Evolutionary conservation across 2,888 invertebrate genomes (phyloP), one percentile per base, ranked within the genome.

Genomic region (Synanthedon formicaeformis): DNA sequence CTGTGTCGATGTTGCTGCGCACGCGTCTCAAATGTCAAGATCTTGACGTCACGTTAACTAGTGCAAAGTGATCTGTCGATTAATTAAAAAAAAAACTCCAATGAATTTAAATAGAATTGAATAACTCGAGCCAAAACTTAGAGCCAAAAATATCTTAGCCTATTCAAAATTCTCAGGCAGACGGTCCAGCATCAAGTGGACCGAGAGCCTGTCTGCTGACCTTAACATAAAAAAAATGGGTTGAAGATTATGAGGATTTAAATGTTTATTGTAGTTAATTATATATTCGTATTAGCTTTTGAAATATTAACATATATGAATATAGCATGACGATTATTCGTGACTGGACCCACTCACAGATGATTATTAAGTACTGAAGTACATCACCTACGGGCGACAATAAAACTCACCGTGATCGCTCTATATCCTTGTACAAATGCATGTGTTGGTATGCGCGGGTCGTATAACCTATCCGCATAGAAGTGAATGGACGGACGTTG

Each of bases 1-100:
- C 66, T 65, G 60, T 49, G 18, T 14, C 18, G 49, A 49, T 55
- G 56, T 34, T 51, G 53, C 53, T 54, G 65, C 61, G 69, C 71
- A 67, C 67, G 71, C 66, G 63, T 52, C 62, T 57, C 66, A 69
- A 81, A 82, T 83, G 81, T 81, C 81, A 82, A 78, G 75, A 77
- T 62, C 67, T 71, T 62, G 58, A 70, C 64, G 66, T 71, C 65
- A 69, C 58, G 54, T 57, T 55, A 63, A 58, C 57, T 52, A 56
- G 57, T 58, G 62, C 57, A 60, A 10, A 34, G 34, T 34, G 34
- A 34, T 34, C 34, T 34, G 34, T 8, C 34, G 10, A 34, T 34
- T 8, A 34, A 34, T 34, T 34, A 34, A 34, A 34, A 34, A n/a
- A 52, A 57, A 63, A 59, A 57, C 60, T 56, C 58, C 57, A 54